Percentiles rank a stretch among this genome's conserved stretches.
Evolutionary conservation across 2,888 invertebrate species (phyloP).

Genomic region (Polylopha cassiicola): DNA sequence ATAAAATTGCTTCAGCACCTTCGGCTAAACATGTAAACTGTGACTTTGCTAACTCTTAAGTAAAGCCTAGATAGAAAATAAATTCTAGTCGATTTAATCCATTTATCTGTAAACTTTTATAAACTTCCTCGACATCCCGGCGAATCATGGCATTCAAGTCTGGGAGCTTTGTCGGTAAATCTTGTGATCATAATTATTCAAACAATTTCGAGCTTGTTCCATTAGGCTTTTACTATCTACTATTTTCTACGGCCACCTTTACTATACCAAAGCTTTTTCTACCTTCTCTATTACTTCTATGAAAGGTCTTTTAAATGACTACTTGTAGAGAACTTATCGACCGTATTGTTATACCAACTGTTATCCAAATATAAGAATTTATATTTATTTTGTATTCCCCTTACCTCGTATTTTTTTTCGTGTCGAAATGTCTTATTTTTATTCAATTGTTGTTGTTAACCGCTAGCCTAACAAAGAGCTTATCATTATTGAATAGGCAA

Average conservation of each 20-base stretch:
- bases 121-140: slow-evolving; percentile 18
- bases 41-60: slow-evolving; percentile 49
- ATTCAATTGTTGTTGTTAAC: slow-evolving; percentile 24
- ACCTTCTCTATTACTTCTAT: slow-evolving; percentile 28
- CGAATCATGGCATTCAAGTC: slow-evolving; percentile 4
- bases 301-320: slow-evolving; percentile 15
- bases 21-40: slow-evolving; percentile 51
- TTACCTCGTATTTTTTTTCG: background rate
- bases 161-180: slow-evolving; percentile 25
- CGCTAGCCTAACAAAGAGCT: slow-evolving; percentile 53
- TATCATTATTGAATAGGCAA: slow-evolving; percentile 63
- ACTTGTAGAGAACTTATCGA: slow-evolving; percentile 4
- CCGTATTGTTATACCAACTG: slow-evolving; percentile 9
- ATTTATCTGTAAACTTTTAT: slow-evolving; percentile 25
- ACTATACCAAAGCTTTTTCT: slow-evolving; percentile 56
- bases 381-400: slow-evolving; percentile 8
- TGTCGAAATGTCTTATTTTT: slow-evolving; percentile 3
- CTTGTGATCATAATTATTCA: slow-evolving; percentile 42
- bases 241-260: slow-evolving; percentile 63
- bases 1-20: slow-evolving; percentile 61
- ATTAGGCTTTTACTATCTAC: slow-evolving; percentile 59
- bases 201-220: slow-evolving; percentile 69
- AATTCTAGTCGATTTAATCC: slow-evolving; percentile 37
- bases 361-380: slow-evolving; percentile 4
- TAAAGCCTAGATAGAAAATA: slow-evolving; percentile 51